These are phyloP conservation scores for Cacajao melanocephalus DNA, from an alignment of 2,797 vertebrate species.

Conservation along the genomic window DNA sequence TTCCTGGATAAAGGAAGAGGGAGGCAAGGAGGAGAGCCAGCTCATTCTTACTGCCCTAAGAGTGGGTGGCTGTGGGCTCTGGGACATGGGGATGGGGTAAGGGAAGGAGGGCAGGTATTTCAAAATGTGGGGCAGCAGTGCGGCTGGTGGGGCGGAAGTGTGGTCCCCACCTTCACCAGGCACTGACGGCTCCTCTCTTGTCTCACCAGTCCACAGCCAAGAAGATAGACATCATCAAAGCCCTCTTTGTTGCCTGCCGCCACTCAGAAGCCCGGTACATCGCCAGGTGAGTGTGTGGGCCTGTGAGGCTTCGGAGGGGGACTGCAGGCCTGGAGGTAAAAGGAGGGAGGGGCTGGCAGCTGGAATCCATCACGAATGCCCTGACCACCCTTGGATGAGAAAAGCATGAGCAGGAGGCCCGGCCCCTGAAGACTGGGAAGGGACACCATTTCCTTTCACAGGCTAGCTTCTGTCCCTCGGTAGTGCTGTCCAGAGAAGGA, in stretches of 20 bases:
- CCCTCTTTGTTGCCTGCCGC: conserved; percentile 94
- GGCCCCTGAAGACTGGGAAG: not conserved
- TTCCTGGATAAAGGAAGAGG: not conserved
- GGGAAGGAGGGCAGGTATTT: too few species aligned
- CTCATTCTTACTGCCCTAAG: not conserved
- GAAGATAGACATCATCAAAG: conserved; percentile 96
- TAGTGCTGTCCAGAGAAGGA: not conserved
- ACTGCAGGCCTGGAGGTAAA: too few species aligned
- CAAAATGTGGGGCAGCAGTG: not conserved
- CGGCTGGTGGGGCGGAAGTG: not conserved
- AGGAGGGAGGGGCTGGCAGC: rapidly evolving
- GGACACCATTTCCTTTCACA: not conserved
- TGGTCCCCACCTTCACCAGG: not conserved
- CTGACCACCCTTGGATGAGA: not conserved
- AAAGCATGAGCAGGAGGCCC: rapidly evolving
- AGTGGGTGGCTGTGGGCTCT: rapidly evolving
- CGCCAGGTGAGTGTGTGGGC: conserved; percentile 86
- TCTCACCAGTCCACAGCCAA: conserved; percentile 91
- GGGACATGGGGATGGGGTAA: too few species aligned
- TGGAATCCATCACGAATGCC: rapidly evolving
- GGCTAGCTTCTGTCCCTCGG: not conserved
- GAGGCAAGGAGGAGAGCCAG: not conserved
- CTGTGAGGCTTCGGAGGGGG: not conserved
- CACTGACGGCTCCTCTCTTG: not conserved
- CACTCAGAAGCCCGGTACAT: conserved; percentile 94